Base-by-base conservation (phyloP, 2,797 vertebrate genomes). In the Hoplostethus atlanticus region DNA sequence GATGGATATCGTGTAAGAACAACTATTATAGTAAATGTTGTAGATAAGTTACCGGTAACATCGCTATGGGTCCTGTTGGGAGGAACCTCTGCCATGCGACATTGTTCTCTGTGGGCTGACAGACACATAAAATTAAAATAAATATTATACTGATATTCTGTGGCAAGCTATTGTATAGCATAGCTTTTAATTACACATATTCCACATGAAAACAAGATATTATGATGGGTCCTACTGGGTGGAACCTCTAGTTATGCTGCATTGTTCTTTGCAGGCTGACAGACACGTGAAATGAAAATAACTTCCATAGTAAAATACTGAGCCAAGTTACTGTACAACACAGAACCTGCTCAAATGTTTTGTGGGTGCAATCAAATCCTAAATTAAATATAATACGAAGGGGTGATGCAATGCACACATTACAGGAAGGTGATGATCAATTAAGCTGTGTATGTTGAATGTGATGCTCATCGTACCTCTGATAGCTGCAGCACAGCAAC, bases 41-140 rank as follows among this genome's bases (percentile, higher is more conserved):
- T 5, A 34, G 66, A 77, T 42, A 50, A 58, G 93, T 96, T 95
- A 99, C 98, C 86, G 97, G 98, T 74, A 99, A 93, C 91, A 99
- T 95, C 0, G 98, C 98, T 64, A 99, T 97, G 59, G 98, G 98
- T 71, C 98, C 98, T 0, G 96, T 96, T 36, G 98, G 98, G 82
- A 99, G 97, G 89, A 99, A 99, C 81, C 98, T 95, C 92, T 99
- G 98, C 98, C 98, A 99, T 0, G 98, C 97, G 38, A 99, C 97
- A 12, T 97, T 97, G 91, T 99, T 99, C 88, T 98, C 97, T 38
- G 97, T 99, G 81, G 96, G 93, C 98, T 99, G 89, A 68, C 17
- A 12, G 68, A 87, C 65, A 81, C 65, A 89, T 48, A 68, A 57
- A 85, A 64, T 30, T 1, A 50, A 64, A 73, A 73, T 53, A 74